Evolutionary conservation across 2,113 vertebrate species (phyloP).

Genomic region (Thermophis baileyi): DNA sequence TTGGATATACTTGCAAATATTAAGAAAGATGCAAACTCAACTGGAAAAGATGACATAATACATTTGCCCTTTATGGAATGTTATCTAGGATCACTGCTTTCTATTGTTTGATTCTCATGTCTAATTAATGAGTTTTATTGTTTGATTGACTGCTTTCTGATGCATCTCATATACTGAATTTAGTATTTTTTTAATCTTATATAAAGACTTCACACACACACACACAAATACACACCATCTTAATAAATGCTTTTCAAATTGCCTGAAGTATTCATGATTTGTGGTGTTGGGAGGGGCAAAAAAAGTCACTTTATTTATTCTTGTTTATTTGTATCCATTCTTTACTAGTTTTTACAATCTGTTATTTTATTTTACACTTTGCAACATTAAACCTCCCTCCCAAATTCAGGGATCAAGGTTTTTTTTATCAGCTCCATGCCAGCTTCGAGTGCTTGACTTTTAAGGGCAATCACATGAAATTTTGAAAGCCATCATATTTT

Average conservation of each 20-base stretch:
- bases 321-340: neutral
- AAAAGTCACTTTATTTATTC: neutral
- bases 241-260: neutral
- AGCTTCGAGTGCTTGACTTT: too few species aligned
- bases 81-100: neutral
- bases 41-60: neutral
- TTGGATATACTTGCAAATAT: neutral
- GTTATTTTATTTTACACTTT: neutral
- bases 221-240: neutral
- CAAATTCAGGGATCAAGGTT: neutral
- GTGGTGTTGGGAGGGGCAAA: neutral
- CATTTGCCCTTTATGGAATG: neutral
- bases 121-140: neutral
- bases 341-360: neutral
- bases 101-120: neutral
- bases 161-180: neutral
- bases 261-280: neutral
- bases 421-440: too few species aligned
- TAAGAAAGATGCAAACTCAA: neutral
- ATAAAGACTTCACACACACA: neutral
- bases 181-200: neutral
- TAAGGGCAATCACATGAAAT: neutral
- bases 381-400: neutral
- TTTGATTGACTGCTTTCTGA: neutral
- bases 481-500: neutral